Evolutionary conservation across 2,797 vertebrate species (phyloP), one percentile per base, ranked within the genome.

Genomic region (Pseudochromis fuscus): DNA sequence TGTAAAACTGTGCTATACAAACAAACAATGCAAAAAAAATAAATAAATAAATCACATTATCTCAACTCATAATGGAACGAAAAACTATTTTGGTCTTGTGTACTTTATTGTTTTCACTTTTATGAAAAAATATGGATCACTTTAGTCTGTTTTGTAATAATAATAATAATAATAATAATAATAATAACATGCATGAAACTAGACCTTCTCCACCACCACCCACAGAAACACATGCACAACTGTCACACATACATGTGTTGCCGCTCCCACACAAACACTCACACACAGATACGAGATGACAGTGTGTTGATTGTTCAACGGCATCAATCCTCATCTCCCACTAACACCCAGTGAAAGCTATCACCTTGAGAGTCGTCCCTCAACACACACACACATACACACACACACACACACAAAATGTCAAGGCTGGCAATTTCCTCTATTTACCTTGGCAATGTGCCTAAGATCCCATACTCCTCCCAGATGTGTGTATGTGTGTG

Each of bases 401-500:
- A n/a, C n/a, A n/a, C n/a, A n/a, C n/a, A 67, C 81, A 79, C 72
- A 6, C 67, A 58, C 69, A 81, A 83, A 82, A 86, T 83, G 76
- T 77, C 67, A 81, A 75, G 72, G 49, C 73, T 85, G 69, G 85
- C 81, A 87, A 77, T 85, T 87, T 86, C 53, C 67, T 83, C 52
- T 85, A 38, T 90, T 86, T 88, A 84, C 72, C 60, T 83, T 86
- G 90, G 88, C 79, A 1, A 78, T 48, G 51, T 77, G 82, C 75
- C 84, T 58, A 28, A 68, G 74, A 75, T 81, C 72, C 68, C 66
- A 67, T 59, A 68, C 75, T 51, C 76, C 53, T 85, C 76, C 81
- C 81, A 84, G 84, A 73, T 87, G 86, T 87, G 67, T 60, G 42
- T 55, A 37, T 24, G 27, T 27, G 48, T 52, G 35, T 53, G 57